Percentiles rank a stretch among this genome's conserved stretches.
These are phyloP conservation scores for Dysidea cf. avara DNA, from an alignment of 37 sponge, comb jelly and placozoan species.

Conservation along the genomic window DNA sequence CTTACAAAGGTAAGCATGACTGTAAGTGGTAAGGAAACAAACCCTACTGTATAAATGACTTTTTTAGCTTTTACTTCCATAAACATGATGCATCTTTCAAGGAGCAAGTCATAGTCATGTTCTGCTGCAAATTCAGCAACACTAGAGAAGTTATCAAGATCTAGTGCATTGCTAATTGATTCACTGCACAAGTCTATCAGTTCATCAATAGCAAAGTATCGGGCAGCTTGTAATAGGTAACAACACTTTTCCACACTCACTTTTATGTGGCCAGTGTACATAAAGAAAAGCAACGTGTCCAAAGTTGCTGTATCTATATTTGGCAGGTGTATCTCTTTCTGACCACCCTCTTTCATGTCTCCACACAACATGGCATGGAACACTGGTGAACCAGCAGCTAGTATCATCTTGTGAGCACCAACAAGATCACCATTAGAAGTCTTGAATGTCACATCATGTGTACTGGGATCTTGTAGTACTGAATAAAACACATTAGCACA, in stretches of 20 bases:
- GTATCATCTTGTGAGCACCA: neutral
- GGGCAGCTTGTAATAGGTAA: neutral
- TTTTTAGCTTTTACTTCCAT: too few relatives aligned
- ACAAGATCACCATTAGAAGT: neutral
- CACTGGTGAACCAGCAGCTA: neutral
- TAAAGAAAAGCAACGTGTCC: neutral
- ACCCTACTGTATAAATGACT: too few relatives aligned
- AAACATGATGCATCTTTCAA: too few relatives aligned
- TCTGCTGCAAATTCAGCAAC: too few relatives aligned
- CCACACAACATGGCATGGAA: constrained; percentile 19
- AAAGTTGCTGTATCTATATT: neutral
- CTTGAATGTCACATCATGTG: too few relatives aligned
- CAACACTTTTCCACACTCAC: neutral
- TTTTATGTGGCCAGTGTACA: neutral
- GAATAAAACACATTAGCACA: too few relatives aligned
- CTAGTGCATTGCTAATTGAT: too few relatives aligned
- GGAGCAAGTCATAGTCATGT: too few relatives aligned
- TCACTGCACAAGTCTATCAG: neutral
- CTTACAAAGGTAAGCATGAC: too few relatives aligned
- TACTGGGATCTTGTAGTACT: too few relatives aligned
- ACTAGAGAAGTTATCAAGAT: too few relatives aligned
- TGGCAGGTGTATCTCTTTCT: neutral
- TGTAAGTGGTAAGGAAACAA: too few relatives aligned
- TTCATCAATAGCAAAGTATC: neutral
- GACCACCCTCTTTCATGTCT: neutral